phyloP scores from a whole-genome alignment of 2,888 invertebrate genomes.

The Noctua pronuba region DNA sequence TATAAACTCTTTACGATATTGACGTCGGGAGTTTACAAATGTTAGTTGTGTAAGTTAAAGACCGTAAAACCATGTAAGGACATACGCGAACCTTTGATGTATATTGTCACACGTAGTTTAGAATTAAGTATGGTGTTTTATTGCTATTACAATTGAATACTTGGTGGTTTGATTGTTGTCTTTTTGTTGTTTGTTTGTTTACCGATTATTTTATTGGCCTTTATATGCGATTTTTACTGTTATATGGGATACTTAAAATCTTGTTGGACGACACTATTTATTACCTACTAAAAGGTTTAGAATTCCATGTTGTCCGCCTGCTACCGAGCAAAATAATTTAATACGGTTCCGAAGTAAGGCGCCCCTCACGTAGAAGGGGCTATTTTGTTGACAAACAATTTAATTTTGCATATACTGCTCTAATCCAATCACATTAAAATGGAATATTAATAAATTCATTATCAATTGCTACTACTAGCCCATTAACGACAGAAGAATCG shows the following conservation, averaged over 20 bases:
- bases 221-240: background rate
- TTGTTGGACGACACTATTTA: background rate
- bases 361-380: background rate
- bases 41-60: conserved; percentile 6
- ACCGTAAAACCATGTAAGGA: conserved; percentile 7
- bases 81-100: conserved; percentile 29
- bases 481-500: conserved; percentile 34
- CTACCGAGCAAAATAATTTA: background rate
- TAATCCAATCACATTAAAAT: conserved; percentile 6
- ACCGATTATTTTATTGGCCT: conserved; percentile 12
- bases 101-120: conserved; percentile 12
- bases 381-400: background rate
- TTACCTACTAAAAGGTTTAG: background rate
- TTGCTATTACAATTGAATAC: conserved; percentile 4
- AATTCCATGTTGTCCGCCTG: background rate
- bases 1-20: conserved; percentile 47
- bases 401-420: background rate
- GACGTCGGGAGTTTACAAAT: conserved; percentile 1
- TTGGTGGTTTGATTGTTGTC: background rate
- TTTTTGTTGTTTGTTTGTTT: background rate
- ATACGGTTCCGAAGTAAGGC: background rate
- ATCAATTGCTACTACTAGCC: background rate
- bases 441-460: background rate
- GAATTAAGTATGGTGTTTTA: conserved; percentile 31
- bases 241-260: background rate